Evolutionary conservation across 2,113 vertebrate genomes (phyloP).

Genomic region (Circaetus gallicus): DNA sequence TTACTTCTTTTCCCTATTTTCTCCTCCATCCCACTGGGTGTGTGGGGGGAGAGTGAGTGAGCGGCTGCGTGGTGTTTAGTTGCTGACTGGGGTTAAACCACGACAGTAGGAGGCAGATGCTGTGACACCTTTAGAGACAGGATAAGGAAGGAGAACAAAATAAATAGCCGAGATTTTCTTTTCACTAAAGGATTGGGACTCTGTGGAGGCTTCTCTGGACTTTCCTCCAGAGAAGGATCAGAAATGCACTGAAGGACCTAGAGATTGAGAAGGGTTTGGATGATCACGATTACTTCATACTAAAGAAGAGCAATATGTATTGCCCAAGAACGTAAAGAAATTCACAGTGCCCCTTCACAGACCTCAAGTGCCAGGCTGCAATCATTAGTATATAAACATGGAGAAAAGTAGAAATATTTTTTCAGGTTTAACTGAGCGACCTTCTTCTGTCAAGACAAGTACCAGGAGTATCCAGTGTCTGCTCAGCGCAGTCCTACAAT

Average conservation of each 20-base stretch:
- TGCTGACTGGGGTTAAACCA: too few species aligned
- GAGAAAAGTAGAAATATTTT: not conserved
- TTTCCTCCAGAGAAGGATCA: not conserved
- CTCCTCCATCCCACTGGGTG: too few species aligned
- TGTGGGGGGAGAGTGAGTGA: too few species aligned
- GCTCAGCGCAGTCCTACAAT: not conserved
- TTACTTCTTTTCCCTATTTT: too few species aligned
- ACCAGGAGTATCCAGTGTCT: not conserved
- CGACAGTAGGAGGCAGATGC: not conserved
- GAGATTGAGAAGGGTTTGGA: not conserved
- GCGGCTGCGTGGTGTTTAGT: too few species aligned
- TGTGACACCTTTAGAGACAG: not conserved
- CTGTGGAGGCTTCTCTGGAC: not conserved
- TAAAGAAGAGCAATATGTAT: not conserved
- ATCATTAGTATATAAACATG: fast-evolving
- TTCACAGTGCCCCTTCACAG: not conserved
- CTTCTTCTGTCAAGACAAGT: not conserved
- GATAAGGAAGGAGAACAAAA: not conserved
- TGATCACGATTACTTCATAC: not conserved
- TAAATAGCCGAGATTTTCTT: not conserved
- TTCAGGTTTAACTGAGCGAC: not conserved
- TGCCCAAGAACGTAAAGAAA: not conserved
- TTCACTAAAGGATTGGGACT: not conserved
- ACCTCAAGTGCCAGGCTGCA: not conserved
- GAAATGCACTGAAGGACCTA: not conserved